Evolutionary conservation across 37 sponge, comb jelly and placozoan genomes (phyloP).

Genomic region (Theonella swinhoei): DNA sequence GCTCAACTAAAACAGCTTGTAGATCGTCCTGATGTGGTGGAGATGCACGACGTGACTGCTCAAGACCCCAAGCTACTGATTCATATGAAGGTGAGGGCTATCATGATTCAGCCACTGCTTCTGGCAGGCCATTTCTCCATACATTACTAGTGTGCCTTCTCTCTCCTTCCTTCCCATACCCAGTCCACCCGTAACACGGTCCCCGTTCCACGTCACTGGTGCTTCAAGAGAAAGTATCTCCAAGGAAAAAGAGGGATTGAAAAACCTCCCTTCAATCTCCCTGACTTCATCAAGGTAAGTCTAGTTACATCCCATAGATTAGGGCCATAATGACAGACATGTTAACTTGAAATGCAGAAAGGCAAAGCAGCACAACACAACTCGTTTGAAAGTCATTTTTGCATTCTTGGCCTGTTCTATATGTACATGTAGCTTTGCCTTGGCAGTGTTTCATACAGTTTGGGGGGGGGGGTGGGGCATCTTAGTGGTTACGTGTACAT

Average conservation of each 20-base stretch:
- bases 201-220: slow-evolving; percentile 97
- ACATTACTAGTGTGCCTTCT: too few species aligned
- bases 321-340: too few species aligned
- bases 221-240: slow-evolving; percentile 97
- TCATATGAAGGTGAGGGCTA: slow-evolving; percentile 81
- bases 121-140: too few species aligned
- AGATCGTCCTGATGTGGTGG: slow-evolving; percentile 93
- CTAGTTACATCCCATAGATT: neutral
- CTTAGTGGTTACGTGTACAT: too few species aligned
- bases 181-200: slow-evolving; percentile 94
- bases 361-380: too few species aligned
- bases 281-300: slow-evolving; percentile 93
- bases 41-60: slow-evolving; percentile 98
- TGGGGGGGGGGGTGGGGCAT: too few species aligned
- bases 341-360: neutral
- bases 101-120: too few species aligned
- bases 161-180: neutral
- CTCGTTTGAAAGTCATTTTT: too few species aligned
- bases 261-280: slow-evolving; percentile 92
- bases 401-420: too few species aligned
- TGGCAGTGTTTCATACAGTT: too few species aligned
- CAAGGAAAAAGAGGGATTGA: slow-evolving; percentile 98
- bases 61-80: slow-evolving; percentile 91
- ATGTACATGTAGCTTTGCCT: too few species aligned
- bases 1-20: slow-evolving; percentile 96